phyloP scores from a whole-genome alignment of 64 coral and sea anemone genomes.

The Montipora sp. region DNA sequence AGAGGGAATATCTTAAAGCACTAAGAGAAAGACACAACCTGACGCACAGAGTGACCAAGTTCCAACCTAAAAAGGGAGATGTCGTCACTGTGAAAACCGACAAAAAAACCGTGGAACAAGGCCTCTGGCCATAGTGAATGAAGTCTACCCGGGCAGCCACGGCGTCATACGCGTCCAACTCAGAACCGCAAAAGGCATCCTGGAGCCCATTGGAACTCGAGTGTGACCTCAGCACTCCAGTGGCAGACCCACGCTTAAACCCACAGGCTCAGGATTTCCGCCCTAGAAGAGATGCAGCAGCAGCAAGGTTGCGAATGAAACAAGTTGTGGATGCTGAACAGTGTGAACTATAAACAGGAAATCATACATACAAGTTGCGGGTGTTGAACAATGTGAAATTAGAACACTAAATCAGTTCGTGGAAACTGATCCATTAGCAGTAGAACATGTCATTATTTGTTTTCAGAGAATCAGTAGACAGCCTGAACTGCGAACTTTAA shows the following conservation, averaged over 20 bases:
- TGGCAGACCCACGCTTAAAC: conserved; percentile 13
- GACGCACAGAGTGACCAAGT: conserved; percentile 35
- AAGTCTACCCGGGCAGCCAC: not conserved
- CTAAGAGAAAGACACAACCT: conserved; percentile 61
- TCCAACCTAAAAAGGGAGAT: conserved; percentile 37
- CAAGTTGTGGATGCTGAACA: conserved; percentile 23
- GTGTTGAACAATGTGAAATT: conserved; percentile 5
- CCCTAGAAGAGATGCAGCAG: conserved; percentile 32
- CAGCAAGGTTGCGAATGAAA: conserved; percentile 35
- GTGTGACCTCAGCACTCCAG: conserved; percentile 6
- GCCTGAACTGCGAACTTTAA: conserved; percentile 5
- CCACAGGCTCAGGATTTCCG: conserved; percentile 33
- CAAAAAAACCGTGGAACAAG: conserved; percentile 17
- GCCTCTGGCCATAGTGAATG: conserved; percentile 22
- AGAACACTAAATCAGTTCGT: conserved; percentile 2
- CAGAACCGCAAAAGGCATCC: not conserved
- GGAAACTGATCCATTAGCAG: not conserved
- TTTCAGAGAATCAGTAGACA: not conserved
- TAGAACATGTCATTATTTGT: not conserved
- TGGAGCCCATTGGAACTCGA: conserved; percentile 32
- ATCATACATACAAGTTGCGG: not conserved
- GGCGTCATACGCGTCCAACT: conserved; percentile 16
- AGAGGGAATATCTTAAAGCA: conserved; percentile 51
- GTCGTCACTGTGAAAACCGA: conserved; percentile 39
- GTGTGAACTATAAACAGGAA: conserved; percentile 21